Conservation (phyloP, 2,888 invertebrate genomes). For the Tinea trinotella region DNA sequence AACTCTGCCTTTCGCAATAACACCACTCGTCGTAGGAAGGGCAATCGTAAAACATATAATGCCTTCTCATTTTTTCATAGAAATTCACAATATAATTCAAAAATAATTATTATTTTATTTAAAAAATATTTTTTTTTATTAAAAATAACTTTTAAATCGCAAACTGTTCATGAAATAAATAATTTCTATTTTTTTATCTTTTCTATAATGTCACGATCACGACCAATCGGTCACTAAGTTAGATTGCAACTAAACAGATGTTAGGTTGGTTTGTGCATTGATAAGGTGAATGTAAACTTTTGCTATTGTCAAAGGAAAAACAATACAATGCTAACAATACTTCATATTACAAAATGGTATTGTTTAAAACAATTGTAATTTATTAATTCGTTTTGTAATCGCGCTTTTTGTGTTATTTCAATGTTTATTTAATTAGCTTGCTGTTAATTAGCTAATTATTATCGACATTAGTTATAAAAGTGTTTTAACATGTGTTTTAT, state of each 20-base stretch:
- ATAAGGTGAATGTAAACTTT: slow-evolving; percentile 6
- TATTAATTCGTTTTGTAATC: background rate
- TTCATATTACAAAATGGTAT: background rate
- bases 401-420: background rate
- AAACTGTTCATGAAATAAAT: too few relatives aligned
- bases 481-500: too few relatives aligned
- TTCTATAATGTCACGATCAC: background rate
- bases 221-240: background rate
- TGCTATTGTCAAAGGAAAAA: background rate
- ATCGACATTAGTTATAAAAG: too few relatives aligned
- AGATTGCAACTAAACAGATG: background rate
- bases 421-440: too few relatives aligned
- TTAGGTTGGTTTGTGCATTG: background rate
- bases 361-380: background rate
- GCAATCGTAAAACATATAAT: slow-evolving; percentile 34
- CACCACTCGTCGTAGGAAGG: slow-evolving; percentile 23
- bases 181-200: slow-evolving; percentile 25
- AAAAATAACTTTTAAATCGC: too few relatives aligned
- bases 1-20: background rate
- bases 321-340: slow-evolving; percentile 1
- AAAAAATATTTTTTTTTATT: background rate
- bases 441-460: too few relatives aligned
- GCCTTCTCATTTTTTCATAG: slow-evolving; percentile 40
- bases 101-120: background rate
- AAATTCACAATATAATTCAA: background rate